Percentiles rank a stretch among this genome's conserved stretches.
Conservation (phyloP, 2,113 vertebrate species). For the Chaetodon trifascialis region DNA sequence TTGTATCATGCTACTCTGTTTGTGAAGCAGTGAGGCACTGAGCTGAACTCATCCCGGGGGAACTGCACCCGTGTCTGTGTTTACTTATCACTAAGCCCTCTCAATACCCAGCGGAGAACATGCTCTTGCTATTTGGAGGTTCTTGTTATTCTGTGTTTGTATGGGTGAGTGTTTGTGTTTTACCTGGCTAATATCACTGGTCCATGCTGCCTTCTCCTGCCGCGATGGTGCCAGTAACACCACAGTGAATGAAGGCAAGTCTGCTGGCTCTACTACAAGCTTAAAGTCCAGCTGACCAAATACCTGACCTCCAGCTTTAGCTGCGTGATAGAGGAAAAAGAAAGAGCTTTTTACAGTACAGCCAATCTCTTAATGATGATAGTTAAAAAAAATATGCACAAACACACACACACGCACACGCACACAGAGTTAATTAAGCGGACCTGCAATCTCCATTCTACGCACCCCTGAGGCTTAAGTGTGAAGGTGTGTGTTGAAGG, state of each 20-base stretch:
- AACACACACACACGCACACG: conserved; percentile 11
- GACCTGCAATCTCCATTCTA: conserved; percentile 36
- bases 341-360: not conserved
- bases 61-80: conserved; percentile 68
- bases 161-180: conserved; percentile 53
- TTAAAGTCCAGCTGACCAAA: conserved; percentile 99
- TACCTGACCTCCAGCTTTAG: conserved; percentile 91
- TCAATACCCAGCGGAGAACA: conserved; percentile 59
- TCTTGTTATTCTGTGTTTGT: conserved; percentile 67
- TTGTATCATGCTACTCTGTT: conserved; percentile 52
- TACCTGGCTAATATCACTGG: conserved; percentile 99
- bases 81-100: conserved; percentile 69
- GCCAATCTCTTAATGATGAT: not conserved
- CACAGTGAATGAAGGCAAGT: conserved; percentile 92
- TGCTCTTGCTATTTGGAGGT: conserved; percentile 53
- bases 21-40: conserved; percentile 43
- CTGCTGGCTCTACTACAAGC: conserved; percentile 92
- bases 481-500: conserved; percentile 21
- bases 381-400: not conserved
- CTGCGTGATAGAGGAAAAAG: conserved; percentile 73
- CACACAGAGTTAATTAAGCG: conserved; percentile 56
- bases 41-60: conserved; percentile 56
- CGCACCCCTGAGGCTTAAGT: conserved; percentile 18
- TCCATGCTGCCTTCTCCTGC: conserved; percentile 99
- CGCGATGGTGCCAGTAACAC: conserved; percentile 93